Percentiles rank a stretch among this genome's conserved stretches.
phyloP scores from a whole-genome alignment of 2,113 vertebrate genomes.

The Potamarius usumacintae region DNA sequence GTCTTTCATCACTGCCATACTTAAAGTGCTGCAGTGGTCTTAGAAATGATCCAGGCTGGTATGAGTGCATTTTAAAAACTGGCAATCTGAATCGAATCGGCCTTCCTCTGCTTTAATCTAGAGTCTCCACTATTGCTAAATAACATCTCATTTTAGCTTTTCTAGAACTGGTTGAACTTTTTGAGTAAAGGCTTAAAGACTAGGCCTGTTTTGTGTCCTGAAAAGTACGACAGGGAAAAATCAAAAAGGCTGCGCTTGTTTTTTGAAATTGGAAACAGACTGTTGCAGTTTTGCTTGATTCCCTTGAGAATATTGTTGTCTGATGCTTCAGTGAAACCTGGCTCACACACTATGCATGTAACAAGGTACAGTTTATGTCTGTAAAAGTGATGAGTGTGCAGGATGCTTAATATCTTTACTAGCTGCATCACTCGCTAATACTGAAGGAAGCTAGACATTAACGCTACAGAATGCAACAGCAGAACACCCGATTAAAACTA shows the following conservation, averaged over 20 bases:
- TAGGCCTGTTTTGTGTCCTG: neutral
- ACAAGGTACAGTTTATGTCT: neutral
- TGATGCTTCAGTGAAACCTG: neutral
- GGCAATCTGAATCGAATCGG: constrained; percentile 22
- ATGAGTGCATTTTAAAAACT: constrained; percentile 11
- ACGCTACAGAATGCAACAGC: neutral
- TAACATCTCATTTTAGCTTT: constrained; percentile 11
- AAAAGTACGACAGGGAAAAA: neutral
- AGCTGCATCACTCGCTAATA: neutral
- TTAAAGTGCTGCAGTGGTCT: neutral
- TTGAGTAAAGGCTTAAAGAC: neutral
- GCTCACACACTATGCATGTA: too few relatives aligned
- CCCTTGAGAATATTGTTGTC: constrained; percentile 38
- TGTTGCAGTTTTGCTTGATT: neutral
- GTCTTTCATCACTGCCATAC: constrained; percentile 2
- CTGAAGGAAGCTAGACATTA: neutral
- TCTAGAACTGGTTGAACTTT: neutral
- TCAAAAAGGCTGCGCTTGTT: neutral
- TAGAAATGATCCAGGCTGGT: constrained; percentile 22
- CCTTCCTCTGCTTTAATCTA: constrained; percentile 14
- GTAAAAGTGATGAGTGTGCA: neutral
- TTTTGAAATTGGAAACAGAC: neutral
- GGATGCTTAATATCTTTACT: neutral
- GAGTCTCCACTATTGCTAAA: neutral
- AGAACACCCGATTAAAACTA: neutral